Percentiles rank a stretch among this genome's conserved stretches.
These are phyloP conservation scores for Noctua comes DNA, from an alignment of 2,888 invertebrate genomes.

Conservation along the genomic window DNA sequence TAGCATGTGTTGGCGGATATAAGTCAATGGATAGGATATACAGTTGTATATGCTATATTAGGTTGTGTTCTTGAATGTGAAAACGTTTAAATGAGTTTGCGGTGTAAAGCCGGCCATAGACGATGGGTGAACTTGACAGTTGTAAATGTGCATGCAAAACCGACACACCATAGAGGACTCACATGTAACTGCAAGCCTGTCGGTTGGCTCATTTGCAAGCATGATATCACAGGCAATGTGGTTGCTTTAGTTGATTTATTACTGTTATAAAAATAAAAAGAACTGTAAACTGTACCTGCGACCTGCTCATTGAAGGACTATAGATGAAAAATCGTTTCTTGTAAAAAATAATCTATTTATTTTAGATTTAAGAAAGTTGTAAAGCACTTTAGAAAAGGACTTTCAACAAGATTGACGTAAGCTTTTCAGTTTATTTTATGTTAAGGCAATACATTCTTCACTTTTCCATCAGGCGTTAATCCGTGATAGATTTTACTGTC, in stretches of 20 bases:
- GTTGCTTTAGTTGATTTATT: too few species aligned
- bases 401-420: not conserved
- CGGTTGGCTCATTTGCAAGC: too few species aligned
- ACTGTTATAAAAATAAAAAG: too few species aligned
- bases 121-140: too few species aligned
- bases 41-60: not conserved
- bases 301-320: not conserved
- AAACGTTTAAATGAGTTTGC: not conserved
- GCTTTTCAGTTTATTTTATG: not conserved
- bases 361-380: not conserved
- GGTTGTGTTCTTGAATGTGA: not conserved
- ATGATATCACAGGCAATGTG: too few species aligned
- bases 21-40: not conserved
- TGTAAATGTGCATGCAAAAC: too few species aligned
- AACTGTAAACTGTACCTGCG: too few species aligned
- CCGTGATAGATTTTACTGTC: not conserved
- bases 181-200: too few species aligned
- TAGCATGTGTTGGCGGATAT: not conserved
- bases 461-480: not conserved
- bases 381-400: not conserved
- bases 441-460: not conserved
- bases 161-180: too few species aligned
- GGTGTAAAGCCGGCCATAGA: too few species aligned
- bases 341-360: too few species aligned
- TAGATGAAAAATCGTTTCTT: not conserved